Percentiles rank a stretch among this genome's conserved stretches.
These are phyloP conservation scores for Octodon degus DNA, from an alignment of 2,113 vertebrate species.

Conservation along the genomic window DNA sequence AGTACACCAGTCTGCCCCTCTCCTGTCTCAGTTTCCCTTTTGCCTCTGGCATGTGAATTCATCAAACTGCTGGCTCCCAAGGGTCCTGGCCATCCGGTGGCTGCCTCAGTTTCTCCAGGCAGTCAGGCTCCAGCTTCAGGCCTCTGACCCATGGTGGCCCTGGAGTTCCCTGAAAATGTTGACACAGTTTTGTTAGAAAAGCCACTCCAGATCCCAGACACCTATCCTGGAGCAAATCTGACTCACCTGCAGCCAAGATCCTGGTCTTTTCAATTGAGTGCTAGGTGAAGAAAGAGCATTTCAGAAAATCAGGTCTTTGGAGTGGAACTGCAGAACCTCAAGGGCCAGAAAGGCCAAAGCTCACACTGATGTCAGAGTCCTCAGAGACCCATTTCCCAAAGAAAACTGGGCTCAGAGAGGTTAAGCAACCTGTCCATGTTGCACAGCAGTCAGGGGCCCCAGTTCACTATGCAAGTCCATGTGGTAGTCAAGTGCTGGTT, in stretches of 20 bases:
- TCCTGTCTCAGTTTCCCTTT: slow-evolving; percentile 8
- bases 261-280: not conserved
- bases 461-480: too few species aligned
- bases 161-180: not conserved
- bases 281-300: not conserved
- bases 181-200: not conserved
- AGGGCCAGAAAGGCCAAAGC: not conserved
- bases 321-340: not conserved
- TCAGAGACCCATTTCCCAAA: not conserved
- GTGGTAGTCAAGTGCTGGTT: not conserved
- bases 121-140: not conserved
- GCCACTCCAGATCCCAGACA: not conserved
- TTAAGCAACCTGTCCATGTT: not conserved
- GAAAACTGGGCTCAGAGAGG: not conserved
- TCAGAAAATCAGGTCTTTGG: not conserved
- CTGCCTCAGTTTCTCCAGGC: not conserved
- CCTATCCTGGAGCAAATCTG: not conserved
- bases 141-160: not conserved
- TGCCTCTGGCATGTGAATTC: not conserved
- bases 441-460: not conserved
- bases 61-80: not conserved
- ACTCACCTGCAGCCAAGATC: too few species aligned
- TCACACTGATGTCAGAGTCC: not conserved
- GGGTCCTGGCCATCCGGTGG: not conserved
- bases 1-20: not conserved